phyloP scores from a whole-genome alignment of 2,888 invertebrate species.

The Slavum lentiscoides region DNA sequence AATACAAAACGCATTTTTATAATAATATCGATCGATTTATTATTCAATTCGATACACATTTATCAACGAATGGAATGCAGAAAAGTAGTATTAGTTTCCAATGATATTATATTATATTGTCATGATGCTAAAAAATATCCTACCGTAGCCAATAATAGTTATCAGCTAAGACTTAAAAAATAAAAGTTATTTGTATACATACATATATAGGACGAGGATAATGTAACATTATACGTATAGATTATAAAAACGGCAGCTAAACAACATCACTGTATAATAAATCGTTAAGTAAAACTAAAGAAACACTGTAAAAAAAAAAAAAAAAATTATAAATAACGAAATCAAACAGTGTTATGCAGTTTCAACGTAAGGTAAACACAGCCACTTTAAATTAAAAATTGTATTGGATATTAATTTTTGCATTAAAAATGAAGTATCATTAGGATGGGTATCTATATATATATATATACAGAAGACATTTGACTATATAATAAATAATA shows the following conservation, averaged over 20 bases:
- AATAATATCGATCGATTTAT: slow-evolving; percentile 34
- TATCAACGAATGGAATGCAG: slow-evolving; percentile 52
- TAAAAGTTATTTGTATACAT: not conserved
- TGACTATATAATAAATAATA: slow-evolving; percentile 12
- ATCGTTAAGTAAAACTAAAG: slow-evolving; percentile 16
- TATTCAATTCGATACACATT: slow-evolving; percentile 43
- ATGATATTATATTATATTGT: slow-evolving; percentile 29
- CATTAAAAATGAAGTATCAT: slow-evolving; percentile 23
- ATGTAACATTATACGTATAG: not conserved
- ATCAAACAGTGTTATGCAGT: too few species aligned
- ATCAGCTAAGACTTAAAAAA: slow-evolving; percentile 23
- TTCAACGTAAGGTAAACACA: slow-evolving; percentile 10
- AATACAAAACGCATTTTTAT: not conserved
- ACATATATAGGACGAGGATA: slow-evolving; percentile 9
- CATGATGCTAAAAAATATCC: slow-evolving; percentile 39
- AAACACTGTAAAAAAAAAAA: not conserved
- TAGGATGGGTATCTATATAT: too few species aligned
- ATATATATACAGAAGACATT: not conserved
- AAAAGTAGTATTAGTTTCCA: slow-evolving; percentile 38
- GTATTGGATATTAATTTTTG: not conserved
- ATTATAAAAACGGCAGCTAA: slow-evolving; percentile 13
- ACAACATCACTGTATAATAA: slow-evolving; percentile 3
- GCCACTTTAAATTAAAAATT: slow-evolving; percentile 3
- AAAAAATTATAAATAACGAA: not conserved
- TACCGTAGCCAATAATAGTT: slow-evolving; percentile 24